phyloP scores from a whole-genome alignment of 1,140 invertebrate genomes.

The Leptopilina boulardi region DNA sequence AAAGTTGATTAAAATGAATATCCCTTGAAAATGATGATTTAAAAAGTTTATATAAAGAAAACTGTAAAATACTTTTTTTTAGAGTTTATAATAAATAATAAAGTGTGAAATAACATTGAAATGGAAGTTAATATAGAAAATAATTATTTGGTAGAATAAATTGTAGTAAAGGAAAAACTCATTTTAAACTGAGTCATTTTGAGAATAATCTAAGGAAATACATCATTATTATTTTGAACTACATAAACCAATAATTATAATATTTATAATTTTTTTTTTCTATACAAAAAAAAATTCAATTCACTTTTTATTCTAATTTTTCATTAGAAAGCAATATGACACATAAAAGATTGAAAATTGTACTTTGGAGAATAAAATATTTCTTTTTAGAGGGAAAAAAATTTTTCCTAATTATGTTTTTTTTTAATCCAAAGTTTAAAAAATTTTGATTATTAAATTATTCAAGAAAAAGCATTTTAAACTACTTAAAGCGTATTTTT shows the following conservation, averaged over 20 bases:
- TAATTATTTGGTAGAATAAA: neutral
- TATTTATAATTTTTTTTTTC: no score
- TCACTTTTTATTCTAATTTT: no score
- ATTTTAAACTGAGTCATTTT: neutral
- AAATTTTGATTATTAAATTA: no score
- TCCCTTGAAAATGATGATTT: neutral
- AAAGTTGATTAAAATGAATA: neutral
- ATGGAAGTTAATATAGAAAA: neutral
- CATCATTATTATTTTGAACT: neutral
- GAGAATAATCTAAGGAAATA: neutral
- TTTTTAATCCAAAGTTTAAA: neutral
- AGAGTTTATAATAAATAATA: neutral
- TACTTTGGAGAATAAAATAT: no score
- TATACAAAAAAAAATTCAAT: no score
- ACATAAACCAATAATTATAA: neutral
- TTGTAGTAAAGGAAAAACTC: neutral
- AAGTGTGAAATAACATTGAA: neutral
- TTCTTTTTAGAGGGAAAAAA: no score
- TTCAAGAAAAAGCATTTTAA: no score
- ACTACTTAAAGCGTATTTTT: no score
- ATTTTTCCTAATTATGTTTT: no score
- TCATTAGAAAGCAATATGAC: no score
- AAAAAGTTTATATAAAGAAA: neutral
- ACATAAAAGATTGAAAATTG: no score
- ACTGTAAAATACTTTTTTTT: neutral